Evolutionary conservation across 2,113 vertebrate genomes (phyloP).

Genomic region (Actenoides lindsayi): DNA sequence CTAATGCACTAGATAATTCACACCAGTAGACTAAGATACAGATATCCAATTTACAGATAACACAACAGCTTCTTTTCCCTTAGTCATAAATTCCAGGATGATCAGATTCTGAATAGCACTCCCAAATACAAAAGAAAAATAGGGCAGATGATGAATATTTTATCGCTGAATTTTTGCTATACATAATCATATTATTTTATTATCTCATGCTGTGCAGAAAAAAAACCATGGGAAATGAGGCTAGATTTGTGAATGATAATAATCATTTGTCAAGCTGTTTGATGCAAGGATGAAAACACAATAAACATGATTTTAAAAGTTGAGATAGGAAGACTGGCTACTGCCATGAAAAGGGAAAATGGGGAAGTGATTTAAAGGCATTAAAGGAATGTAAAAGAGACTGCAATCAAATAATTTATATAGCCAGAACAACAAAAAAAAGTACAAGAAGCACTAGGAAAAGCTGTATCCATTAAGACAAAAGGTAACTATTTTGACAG

Average conservation of each 20-base stretch:
- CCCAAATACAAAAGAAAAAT: slow-evolving; percentile 53
- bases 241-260: slow-evolving; percentile 56
- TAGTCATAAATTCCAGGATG: slow-evolving; percentile 40
- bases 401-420: not conserved
- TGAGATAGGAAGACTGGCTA: slow-evolving; percentile 24
- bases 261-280: slow-evolving; percentile 54
- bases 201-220: slow-evolving; percentile 32
- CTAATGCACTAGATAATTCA: not conserved
- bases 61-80: slow-evolving; percentile 12
- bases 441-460: not conserved
- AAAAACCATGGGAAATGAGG: slow-evolving; percentile 37
- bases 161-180: slow-evolving; percentile 31
- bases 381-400: slow-evolving; percentile 21
- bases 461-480: not conserved
- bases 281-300: slow-evolving; percentile 46
- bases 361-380: slow-evolving; percentile 26
- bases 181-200: slow-evolving; percentile 66
- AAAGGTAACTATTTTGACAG: slow-evolving; percentile 2
- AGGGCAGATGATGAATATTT: slow-evolving; percentile 66
- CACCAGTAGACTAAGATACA: not conserved
- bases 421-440: not conserved
- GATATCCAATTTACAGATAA: slow-evolving; percentile 41
- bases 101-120: slow-evolving; percentile 46
- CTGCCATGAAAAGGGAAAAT: not conserved
- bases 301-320: slow-evolving; percentile 44